Evolutionary conservation across 2,113 vertebrate genomes (phyloP).

Genomic region (Proteles cristata): DNA sequence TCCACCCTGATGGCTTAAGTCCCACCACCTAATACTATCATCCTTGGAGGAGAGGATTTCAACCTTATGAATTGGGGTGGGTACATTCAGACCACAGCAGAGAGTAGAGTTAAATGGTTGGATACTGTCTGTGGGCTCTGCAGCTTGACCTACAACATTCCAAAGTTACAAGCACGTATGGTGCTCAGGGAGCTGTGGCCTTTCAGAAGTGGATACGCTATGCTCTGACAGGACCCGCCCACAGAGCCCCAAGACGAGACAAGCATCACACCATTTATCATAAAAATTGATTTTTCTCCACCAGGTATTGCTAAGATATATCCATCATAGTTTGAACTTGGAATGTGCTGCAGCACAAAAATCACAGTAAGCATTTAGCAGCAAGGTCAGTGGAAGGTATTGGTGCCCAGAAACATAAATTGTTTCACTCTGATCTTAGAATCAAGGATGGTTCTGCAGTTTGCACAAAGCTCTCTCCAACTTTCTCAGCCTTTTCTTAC

Average conservation of each 20-base stretch:
- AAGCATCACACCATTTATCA: conserved; percentile 40
- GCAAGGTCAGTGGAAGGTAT: conserved; percentile 51
- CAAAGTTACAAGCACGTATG: background rate
- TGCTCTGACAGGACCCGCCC: background rate
- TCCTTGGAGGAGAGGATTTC: background rate
- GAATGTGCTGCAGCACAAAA: conserved; percentile 31
- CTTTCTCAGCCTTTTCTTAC: background rate
- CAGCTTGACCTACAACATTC: background rate
- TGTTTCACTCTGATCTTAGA: conserved; percentile 53
- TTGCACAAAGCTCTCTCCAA: background rate
- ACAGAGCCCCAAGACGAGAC: background rate
- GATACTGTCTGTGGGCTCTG: background rate
- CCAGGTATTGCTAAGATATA: background rate
- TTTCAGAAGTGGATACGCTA: background rate
- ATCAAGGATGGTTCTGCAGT: background rate
- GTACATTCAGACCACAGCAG: background rate
- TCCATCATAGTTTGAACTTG: conserved; percentile 70
- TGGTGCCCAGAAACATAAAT: conserved; percentile 22
- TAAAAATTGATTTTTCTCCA: conserved; percentile 39
- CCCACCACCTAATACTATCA: background rate
- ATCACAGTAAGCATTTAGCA: conserved; percentile 12
- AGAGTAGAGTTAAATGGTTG: background rate
- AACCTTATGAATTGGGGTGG: background rate
- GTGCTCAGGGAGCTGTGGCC: background rate
- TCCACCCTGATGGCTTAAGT: background rate